Percentiles rank a stretch among this genome's conserved stretches.
These are phyloP conservation scores for Tragelaphus strepsiceros DNA, from an alignment of 2,113 vertebrate genomes.

Conservation along the genomic window DNA sequence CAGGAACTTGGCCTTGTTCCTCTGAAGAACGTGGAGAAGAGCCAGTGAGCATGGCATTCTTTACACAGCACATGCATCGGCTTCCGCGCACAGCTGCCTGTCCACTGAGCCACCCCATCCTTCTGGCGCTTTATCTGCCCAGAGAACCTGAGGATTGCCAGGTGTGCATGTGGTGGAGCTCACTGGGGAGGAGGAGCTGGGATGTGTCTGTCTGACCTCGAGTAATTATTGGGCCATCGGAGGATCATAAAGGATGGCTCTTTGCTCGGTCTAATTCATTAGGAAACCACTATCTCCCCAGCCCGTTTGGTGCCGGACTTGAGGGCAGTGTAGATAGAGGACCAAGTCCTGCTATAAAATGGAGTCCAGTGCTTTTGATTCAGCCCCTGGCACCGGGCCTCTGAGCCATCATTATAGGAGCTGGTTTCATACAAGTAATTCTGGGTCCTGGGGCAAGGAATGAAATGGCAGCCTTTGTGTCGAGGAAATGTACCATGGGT, in stretches of 20 bases:
- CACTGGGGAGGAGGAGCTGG: background rate
- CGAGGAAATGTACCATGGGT: background rate
- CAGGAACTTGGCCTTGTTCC: background rate
- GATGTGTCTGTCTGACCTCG: background rate
- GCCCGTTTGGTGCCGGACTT: background rate
- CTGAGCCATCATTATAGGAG: background rate
- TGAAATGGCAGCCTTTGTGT: slow-evolving; percentile 9
- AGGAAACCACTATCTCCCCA: background rate
- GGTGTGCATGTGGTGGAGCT: background rate
- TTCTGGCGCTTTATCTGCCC: background rate
- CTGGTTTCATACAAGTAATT: background rate
- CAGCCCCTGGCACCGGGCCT: background rate
- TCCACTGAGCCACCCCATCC: background rate
- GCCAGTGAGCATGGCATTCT: background rate
- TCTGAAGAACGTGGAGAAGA: background rate
- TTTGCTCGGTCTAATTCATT: background rate
- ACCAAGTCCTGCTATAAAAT: background rate
- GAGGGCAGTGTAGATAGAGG: background rate
- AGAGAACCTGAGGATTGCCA: background rate
- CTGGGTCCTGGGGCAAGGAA: background rate
- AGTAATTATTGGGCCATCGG: background rate
- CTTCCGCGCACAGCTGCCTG: background rate
- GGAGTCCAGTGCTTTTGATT: background rate
- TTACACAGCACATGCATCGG: background rate
- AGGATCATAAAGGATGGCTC: background rate